Conservation (phyloP, 1,140 invertebrate species). For the Drosophila eugracilis region DNA sequence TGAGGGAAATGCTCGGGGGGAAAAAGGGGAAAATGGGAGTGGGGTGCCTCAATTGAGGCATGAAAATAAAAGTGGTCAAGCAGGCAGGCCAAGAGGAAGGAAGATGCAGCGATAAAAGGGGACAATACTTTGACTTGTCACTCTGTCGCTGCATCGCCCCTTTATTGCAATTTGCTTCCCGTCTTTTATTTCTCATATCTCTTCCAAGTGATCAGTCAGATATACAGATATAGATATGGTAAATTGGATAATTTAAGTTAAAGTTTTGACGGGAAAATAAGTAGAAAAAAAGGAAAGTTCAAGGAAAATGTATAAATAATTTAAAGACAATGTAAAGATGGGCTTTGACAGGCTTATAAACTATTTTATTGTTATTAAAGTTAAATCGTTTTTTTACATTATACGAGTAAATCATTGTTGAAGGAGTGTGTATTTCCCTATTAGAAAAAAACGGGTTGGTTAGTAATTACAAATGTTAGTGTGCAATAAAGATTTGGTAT, state of each 20-base stretch:
- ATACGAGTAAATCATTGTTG: too few species aligned
- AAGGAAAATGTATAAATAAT: background rate
- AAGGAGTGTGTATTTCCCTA: too few species aligned
- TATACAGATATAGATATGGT: background rate
- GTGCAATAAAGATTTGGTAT: too few species aligned
- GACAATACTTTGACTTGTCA: conserved; percentile 51
- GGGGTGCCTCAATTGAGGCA: conserved; percentile 75
- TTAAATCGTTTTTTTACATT: too few species aligned
- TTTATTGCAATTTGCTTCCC: conserved; percentile 46
- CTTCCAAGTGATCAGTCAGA: background rate
- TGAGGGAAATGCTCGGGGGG: conserved; percentile 23
- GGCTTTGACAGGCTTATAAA: too few species aligned
- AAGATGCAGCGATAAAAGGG: conserved; percentile 27
- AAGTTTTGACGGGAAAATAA: background rate
- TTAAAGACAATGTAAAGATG: background rate
- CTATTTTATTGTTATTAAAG: too few species aligned
- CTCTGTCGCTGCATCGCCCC: conserved; percentile 47
- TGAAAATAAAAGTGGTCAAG: conserved; percentile 82
- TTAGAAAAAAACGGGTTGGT: too few species aligned
- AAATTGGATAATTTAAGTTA: background rate
- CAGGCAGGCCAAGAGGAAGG: conserved; percentile 6
- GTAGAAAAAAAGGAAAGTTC: background rate
- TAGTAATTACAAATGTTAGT: too few species aligned
- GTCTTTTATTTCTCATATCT: background rate
- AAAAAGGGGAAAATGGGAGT: background rate